Percentiles rank a stretch among this genome's conserved stretches.
phyloP scores from a whole-genome alignment of 2,888 invertebrate genomes.

The Pemphredon lugubris region DNA sequence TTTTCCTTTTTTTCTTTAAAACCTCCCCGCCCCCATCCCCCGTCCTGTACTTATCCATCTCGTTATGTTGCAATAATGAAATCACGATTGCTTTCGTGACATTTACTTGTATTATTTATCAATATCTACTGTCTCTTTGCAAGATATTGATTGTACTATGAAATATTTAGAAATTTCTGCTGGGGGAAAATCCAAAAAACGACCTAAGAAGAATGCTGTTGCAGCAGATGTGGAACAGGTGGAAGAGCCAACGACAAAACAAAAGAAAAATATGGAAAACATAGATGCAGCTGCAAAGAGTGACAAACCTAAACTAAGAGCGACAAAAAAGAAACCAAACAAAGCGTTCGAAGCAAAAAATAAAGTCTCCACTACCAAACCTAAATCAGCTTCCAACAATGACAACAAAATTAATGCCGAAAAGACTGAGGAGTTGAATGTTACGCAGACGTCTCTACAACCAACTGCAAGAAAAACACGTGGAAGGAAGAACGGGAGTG shows the following conservation, averaged over 20 bases:
- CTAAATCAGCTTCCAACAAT: background rate
- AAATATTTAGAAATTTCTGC: slow-evolving; percentile 29
- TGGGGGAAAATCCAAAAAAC: slow-evolving; percentile 44
- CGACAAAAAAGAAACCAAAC: slow-evolving; percentile 22
- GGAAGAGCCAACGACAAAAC: slow-evolving; percentile 24
- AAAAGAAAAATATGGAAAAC: slow-evolving; percentile 14
- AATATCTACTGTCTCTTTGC: too few species aligned
- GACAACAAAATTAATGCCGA: slow-evolving; percentile 2
- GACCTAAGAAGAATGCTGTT: slow-evolving; percentile 28
- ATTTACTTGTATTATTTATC: too few species aligned
- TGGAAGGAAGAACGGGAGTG: slow-evolving; percentile 20
- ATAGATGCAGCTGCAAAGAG: slow-evolving; percentile 21
- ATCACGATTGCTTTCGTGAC: too few species aligned
- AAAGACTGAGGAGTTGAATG: background rate
- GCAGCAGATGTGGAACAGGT: slow-evolving; percentile 10
- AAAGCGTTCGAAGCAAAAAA: slow-evolving; percentile 2
- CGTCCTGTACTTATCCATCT: background rate
- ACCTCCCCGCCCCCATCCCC: too few species aligned
- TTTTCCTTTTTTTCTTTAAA: slow-evolving; percentile 4
- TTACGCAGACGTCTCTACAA: slow-evolving; percentile 3
- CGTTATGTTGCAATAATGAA: background rate
- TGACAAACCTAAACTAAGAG: slow-evolving; percentile 37
- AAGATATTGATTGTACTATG: too few species aligned
- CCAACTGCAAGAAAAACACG: slow-evolving; percentile 12
- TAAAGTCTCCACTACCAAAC: slow-evolving; percentile 8